Evolutionary conservation across 2,888 invertebrate species (phyloP).

Genomic region (Colletes collaris): DNA sequence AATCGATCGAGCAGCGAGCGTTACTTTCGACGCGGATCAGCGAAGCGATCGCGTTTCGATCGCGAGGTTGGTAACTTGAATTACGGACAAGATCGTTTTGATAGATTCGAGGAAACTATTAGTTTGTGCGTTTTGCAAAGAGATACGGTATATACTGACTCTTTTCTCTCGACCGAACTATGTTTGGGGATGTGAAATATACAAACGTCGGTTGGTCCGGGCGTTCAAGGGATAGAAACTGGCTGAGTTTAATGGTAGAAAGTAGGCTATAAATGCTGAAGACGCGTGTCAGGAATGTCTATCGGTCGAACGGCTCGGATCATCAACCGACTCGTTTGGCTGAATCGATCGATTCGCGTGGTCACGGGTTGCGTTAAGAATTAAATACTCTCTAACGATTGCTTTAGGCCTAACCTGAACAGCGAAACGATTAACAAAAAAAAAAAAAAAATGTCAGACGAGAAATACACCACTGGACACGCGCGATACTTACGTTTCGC

Average conservation of each 20-base stretch:
- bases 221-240: background rate
- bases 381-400: background rate
- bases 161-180: background rate
- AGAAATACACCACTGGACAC: background rate
- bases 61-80: slow-evolving; percentile 17
- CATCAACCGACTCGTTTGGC: slow-evolving; percentile 7
- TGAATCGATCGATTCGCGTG: slow-evolving; percentile 11
- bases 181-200: background rate
- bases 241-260: background rate
- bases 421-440: background rate
- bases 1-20: slow-evolving; percentile 23
- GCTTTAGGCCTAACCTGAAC: background rate
- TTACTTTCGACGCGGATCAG: slow-evolving; percentile 20
- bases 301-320: slow-evolving; percentile 73
- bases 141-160: background rate
- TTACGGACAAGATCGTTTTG: background rate
- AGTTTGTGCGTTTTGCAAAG: background rate
- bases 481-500: background rate
- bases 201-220: slow-evolving; percentile 3
- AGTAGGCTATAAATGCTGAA: slow-evolving; percentile 4
- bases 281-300: slow-evolving; percentile 49
- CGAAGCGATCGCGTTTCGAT: background rate
- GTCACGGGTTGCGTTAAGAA: background rate
- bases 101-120: background rate
- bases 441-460: background rate